Evolutionary conservation across 2,113 vertebrate genomes (phyloP).

Genomic region (Brachyhypopomus gauderio): DNA sequence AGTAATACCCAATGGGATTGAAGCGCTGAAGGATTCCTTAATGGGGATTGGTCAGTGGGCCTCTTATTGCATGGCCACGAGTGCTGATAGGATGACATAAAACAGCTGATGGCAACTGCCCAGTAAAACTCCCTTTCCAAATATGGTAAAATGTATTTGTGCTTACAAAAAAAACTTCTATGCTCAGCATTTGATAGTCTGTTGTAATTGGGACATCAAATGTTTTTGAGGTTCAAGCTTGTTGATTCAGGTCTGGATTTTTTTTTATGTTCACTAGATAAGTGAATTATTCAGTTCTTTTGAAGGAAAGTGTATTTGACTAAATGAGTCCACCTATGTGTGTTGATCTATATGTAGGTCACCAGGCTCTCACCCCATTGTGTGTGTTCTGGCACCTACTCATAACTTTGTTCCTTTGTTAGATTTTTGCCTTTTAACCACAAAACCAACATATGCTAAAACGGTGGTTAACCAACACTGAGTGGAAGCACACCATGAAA

Average conservation of each 20-base stretch:
- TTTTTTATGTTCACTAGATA: background rate
- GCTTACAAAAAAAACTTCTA: background rate
- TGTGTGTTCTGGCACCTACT: constrained; percentile 40
- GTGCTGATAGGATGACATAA: constrained; percentile 47
- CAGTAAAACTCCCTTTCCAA: background rate
- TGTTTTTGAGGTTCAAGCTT: background rate
- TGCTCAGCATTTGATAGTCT: constrained; percentile 12
- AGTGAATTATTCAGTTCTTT: background rate
- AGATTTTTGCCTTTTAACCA: constrained; percentile 36
- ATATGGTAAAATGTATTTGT: background rate
- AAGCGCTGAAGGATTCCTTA: constrained; percentile 40
- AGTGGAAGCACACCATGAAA: constrained; percentile 20
- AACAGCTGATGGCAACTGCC: constrained; percentile 22
- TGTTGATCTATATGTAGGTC: constrained; percentile 17
- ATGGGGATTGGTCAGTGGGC: constrained; percentile 27
- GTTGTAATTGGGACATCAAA: background rate
- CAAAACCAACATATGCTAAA: constrained; percentile 47
- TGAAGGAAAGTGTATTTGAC: background rate
- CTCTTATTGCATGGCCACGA: constrained; percentile 15
- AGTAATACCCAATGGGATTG: constrained; percentile 38
- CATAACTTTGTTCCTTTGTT: constrained; percentile 34
- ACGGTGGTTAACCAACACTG: constrained; percentile 43
- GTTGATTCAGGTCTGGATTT: background rate
- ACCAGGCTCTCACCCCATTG: background rate
- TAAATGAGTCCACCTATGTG: constrained; percentile 10